Evolutionary conservation across 2,888 invertebrate genomes (phyloP).

Genomic region (Aelia acuminata): DNA sequence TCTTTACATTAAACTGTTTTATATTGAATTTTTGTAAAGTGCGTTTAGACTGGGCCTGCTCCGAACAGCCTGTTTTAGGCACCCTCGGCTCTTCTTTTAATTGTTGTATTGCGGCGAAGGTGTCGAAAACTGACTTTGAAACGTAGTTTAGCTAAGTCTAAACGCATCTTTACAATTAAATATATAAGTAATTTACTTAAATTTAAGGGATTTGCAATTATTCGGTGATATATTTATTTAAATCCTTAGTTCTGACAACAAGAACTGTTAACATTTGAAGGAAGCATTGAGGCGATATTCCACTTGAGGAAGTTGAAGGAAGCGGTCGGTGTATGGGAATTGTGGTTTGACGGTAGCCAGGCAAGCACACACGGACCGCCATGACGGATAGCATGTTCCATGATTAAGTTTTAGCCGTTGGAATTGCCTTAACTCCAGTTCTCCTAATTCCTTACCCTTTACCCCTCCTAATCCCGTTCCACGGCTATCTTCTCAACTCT

Average conservation of each 20-base stretch:
- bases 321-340: no score
- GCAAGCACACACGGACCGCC: slow-evolving; percentile 23
- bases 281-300: background rate
- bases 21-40: no score
- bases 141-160: no score
- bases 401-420: slow-evolving; percentile 46
- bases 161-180: no score
- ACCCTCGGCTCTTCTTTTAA: no score
- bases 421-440: slow-evolving; percentile 40
- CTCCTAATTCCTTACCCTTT: slow-evolving; percentile 44
- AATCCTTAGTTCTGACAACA: background rate
- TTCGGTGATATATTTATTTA: background rate
- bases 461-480: slow-evolving; percentile 38
- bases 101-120: no score
- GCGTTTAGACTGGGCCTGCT: no score
- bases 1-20: no score
- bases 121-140: no score
- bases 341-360: slow-evolving; percentile 14
- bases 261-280: background rate
- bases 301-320: background rate
- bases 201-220: no score
- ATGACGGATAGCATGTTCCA: slow-evolving; percentile 42
- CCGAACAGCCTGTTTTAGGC: no score
- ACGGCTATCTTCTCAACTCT: background rate
- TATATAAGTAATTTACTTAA: no score